These are phyloP conservation scores for Sesia apiformis DNA, from an alignment of 2,888 invertebrate species.

Conservation along the genomic window DNA sequence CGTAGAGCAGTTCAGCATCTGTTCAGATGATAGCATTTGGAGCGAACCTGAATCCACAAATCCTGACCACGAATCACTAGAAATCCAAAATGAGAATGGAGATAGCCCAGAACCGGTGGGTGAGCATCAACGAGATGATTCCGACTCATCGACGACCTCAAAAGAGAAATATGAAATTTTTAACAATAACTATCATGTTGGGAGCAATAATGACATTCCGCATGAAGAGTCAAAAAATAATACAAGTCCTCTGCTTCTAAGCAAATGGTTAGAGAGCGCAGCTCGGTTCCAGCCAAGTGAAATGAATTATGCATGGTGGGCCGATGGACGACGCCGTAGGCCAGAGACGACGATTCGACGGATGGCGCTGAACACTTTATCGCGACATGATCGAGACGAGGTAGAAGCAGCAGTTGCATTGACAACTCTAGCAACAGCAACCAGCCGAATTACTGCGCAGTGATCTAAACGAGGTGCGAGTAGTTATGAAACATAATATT, in stretches of 20 bases:
- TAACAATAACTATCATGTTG: slow-evolving; percentile 50
- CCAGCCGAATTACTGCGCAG: slow-evolving; percentile 40
- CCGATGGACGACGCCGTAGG: slow-evolving; percentile 45
- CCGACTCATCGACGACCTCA: slow-evolving; percentile 37
- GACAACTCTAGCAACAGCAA: slow-evolving; percentile 76
- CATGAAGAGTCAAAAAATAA: slow-evolving; percentile 35
- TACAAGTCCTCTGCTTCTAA: slow-evolving; percentile 76
- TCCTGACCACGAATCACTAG: slow-evolving; percentile 30
- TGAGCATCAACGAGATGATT: slow-evolving; percentile 35
- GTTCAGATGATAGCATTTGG: slow-evolving; percentile 87
- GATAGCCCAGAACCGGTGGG: slow-evolving; percentile 37
- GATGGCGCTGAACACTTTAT: slow-evolving; percentile 30
- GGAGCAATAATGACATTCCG: slow-evolving; percentile 15
- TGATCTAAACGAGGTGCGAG: slow-evolving; percentile 9
- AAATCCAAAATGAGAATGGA: slow-evolving; percentile 32
- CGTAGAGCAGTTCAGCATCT: slow-evolving; percentile 86
- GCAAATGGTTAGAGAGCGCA: slow-evolving; percentile 85
- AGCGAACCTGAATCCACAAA: slow-evolving; percentile 74
- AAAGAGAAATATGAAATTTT: slow-evolving; percentile 44
- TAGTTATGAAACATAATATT: too few relatives aligned
- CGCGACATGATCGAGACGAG: slow-evolving; percentile 79
- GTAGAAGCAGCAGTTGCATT: slow-evolving; percentile 85
- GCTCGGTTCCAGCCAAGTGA: slow-evolving; percentile 83
- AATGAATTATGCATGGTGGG: slow-evolving; percentile 81
- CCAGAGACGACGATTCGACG: slow-evolving; percentile 33